A percentile compares a stretch with the other conserved stretches of the same genome.
These are phyloP conservation scores for Halcyon senegalensis DNA, from an alignment of 2,113 vertebrate species.

Conservation along the genomic window DNA sequence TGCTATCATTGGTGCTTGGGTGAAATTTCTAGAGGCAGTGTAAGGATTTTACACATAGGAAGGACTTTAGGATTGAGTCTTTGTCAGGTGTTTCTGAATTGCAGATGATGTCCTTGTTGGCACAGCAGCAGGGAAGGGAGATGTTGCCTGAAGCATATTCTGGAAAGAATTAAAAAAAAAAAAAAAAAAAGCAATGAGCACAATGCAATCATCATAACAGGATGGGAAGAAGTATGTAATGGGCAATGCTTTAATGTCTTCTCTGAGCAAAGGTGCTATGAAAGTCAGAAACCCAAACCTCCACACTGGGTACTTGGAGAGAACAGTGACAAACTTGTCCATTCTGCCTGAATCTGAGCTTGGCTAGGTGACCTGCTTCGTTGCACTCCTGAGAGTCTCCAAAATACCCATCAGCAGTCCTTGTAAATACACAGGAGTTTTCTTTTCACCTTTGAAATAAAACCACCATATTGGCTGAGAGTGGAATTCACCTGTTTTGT, in stretches of 20 bases:
- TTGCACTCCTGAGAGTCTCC: background rate
- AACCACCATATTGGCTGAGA: fast-evolving
- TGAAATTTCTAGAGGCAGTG: background rate
- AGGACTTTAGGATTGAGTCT: background rate
- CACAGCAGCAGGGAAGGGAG: background rate
- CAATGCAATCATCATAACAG: fast-evolving
- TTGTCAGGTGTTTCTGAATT: background rate
- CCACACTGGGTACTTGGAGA: background rate
- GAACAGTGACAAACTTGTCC: background rate
- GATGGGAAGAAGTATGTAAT: fast-evolving
- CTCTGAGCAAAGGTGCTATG: background rate
- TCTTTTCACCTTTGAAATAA: background rate
- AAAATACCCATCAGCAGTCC: background rate
- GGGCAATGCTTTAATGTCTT: background rate
- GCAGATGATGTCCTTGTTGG: background rate
- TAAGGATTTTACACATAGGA: background rate
- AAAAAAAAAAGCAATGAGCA: fast-evolving
- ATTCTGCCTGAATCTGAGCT: fast-evolving
- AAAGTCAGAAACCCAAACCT: background rate
- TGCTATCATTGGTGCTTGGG: background rate
- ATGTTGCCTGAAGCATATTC: background rate
- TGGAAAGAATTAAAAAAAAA: background rate
- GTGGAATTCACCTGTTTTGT: background rate
- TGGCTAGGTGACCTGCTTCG: fast-evolving
- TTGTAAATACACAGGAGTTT: background rate